Conservation (phyloP, 2,113 vertebrate genomes). For the Acrocephalus arundinaceus region DNA sequence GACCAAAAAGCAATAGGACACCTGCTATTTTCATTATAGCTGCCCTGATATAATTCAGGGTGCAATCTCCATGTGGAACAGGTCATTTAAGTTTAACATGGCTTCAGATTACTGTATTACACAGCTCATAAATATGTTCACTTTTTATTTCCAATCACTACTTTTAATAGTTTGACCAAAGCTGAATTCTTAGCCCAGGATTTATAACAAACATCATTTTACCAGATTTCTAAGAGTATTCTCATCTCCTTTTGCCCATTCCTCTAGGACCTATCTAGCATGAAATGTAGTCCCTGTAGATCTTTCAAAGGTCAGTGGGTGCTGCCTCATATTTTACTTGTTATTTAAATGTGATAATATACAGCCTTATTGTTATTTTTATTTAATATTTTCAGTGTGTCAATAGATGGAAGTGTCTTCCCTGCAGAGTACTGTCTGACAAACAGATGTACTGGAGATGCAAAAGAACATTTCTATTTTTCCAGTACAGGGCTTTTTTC, state of each 20-base stretch:
- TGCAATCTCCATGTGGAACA: neutral
- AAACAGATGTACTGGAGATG: neutral
- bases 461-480: neutral
- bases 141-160: conserved; percentile 3
- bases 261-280: neutral
- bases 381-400: neutral
- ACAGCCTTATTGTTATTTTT: neutral
- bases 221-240: neutral
- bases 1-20: conserved; percentile 46
- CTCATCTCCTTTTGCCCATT: neutral
- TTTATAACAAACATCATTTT: neutral
- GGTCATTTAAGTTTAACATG: conserved; percentile 24
- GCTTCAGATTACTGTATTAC: conserved; percentile 27
- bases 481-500: neutral
- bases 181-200: neutral
- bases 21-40: conserved; percentile 48
- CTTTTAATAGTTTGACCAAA: conserved; percentile 1
- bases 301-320: neutral
- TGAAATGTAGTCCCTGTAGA: neutral
- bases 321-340: neutral
- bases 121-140: neutral
- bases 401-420: neutral
- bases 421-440: neutral
- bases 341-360: neutral
- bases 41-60: neutral